Evolutionary conservation across 2,888 invertebrate species (phyloP), one percentile per base, ranked within the genome.

Genomic region (Cosmopolites sordidus): DNA sequence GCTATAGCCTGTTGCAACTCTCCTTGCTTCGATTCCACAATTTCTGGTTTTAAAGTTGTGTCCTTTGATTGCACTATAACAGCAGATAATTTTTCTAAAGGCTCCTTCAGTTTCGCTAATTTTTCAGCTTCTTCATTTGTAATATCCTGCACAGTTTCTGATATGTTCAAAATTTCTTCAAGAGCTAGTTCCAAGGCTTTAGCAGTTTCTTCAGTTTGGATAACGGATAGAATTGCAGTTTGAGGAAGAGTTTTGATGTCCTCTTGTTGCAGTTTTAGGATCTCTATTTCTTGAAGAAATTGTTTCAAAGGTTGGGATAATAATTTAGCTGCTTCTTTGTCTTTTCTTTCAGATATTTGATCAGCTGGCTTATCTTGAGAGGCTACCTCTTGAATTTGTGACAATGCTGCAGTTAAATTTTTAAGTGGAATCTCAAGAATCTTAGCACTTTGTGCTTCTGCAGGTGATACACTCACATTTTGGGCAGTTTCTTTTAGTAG

Each of bases 191-290:
- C 16, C 14, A 62, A n/a, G 11, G 37, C 44, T 3, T 14, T 12
- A n/a, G 58, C 17, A 2, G 56, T 37, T 44, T 51, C 44, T 15
- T 43, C 46, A 18, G 65, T 40, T 45, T 63, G 59, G 12, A 59
- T 27, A 39, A 64, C 40, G 17, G 57, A 54, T 16, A 62, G 15
- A 12, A 63, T 38, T 9, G 61, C 65, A 46, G 62, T 51, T 51
- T 64, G 62, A 1, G 63, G 52, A n/a, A 18, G 14, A 12, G 43
- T n/a, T 12, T 16, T 11, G 6, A 56, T 22, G 16, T 53, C 45
- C 44, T 52, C 14, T 5, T 38, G 41, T 30, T 58, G 47, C 11
- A 38, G 12, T 41, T 49, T 45, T 12, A 61, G 30, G 16, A 49
- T 15, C 33, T 48, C 44, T 18, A 61, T 49, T 30, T 60, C 55